phyloP scores from a whole-genome alignment of 2,797 vertebrate genomes.

The Rhinella marina region DNA sequence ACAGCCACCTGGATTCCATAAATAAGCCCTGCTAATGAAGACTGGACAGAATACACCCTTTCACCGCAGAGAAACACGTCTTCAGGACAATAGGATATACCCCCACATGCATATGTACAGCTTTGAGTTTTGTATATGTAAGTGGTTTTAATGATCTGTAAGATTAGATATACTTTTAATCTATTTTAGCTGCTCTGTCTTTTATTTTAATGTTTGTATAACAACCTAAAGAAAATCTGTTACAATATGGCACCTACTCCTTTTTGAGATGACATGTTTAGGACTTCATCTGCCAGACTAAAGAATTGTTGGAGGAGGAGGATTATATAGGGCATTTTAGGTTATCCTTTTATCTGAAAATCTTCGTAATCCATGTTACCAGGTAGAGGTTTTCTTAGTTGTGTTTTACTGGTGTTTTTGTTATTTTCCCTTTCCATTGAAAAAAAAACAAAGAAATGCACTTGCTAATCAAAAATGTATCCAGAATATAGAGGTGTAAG shows the following conservation, averaged over 20 bases:
- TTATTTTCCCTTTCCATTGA: too few species aligned
- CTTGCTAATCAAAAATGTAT: too few species aligned
- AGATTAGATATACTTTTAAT: slow-evolving; percentile 19
- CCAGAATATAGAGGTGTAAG: too few species aligned
- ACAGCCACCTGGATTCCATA: background rate
- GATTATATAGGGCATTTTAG: background rate
- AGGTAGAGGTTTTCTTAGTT: too few species aligned
- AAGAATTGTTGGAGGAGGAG: background rate
- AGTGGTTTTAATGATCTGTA: slow-evolving; percentile 41
- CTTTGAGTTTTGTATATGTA: slow-evolving; percentile 41
- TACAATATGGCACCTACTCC: background rate
- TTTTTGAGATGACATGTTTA: background rate
- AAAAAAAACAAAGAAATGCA: too few species aligned
- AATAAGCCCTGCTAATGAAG: background rate
- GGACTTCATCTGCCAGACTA: background rate
- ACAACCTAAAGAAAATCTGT: background rate
- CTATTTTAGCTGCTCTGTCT: background rate
- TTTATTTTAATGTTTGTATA: background rate
- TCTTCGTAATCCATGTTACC: too few species aligned
- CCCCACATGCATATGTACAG: slow-evolving; percentile 28
- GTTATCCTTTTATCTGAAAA: too few species aligned
- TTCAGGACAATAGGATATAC: slow-evolving; percentile 6
- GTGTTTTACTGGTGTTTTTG: too few species aligned
- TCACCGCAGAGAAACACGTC: background rate
- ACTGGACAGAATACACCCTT: background rate